Evolutionary conservation across 2,888 invertebrate genomes (phyloP), one percentile per base, ranked within the genome.

Genomic region (Cryptocephalus moraei): DNA sequence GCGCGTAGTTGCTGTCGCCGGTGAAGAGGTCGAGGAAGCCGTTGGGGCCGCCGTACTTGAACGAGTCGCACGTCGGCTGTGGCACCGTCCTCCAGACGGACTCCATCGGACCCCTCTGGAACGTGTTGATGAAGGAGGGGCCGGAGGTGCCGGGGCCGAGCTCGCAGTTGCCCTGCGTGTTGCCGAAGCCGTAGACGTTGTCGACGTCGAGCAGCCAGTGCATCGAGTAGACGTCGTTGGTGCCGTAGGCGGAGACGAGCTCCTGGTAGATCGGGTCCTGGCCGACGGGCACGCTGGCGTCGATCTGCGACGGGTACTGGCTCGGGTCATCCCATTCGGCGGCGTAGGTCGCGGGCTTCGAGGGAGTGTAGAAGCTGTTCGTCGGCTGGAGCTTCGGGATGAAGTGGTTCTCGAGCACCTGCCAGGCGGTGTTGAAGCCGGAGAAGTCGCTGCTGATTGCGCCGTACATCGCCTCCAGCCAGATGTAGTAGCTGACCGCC

Each of bases 201-300:
- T 59, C 58, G 8, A 57, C 58, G 46, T 58, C 58, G 11, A 49
- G 43, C 22, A 58, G 39, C 58, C 58, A 58, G 36, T 59, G 53
- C 58, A 59, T 59, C 4, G 50, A 46, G 11, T 55, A 53, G 8
- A 59, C 41, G 34, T 56, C 55, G 22, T 45, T 39, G 12, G 49
- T 51, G 11, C 54, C 52, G 33, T 59, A 59, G 8, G 56, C 53
- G 8, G 33, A 47, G 2, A 46, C 47, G 4, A 59, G 44, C 49
- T 59, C 59, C 36, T 57, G 50, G 44, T 50, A 56, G 41, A 59
- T 39, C 10, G 59, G 59, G 46, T 59, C 59, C 43, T 46, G 40
- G 13, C 59, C 59, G 9, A 56, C 55, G 8, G 56, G 49, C 14
- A 52, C 47, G 9, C 50, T 41, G 11, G 50, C 43, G 31, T 54